Evolutionary conservation across 2,113 vertebrate genomes (phyloP), one percentile per base, ranked within the genome.

Genomic region (Catharus minimus): DNA sequence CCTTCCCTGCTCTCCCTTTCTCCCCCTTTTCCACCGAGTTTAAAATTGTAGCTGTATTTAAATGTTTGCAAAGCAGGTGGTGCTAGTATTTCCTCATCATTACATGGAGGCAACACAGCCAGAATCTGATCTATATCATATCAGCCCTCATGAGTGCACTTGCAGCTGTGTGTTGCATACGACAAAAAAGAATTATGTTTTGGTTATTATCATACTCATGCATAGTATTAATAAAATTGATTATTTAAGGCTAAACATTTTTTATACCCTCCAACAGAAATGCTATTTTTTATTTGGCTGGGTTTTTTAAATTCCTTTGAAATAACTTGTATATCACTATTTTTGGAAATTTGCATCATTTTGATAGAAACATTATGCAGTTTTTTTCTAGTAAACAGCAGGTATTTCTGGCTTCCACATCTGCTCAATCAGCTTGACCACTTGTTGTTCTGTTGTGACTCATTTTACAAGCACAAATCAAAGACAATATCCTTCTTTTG

Each of bases 221-320:
- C 1, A 60, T 38, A 65, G 3, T 14, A 36, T n/a, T 52, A 71
- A 18, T 26, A 75, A 22, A 44, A 61, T 38, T 58, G 13, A 27
- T 41, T 58, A 58, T 53, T 83, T 58, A 84, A 74, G 23, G 11
- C 9, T 57, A 72, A 61, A 56, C 4, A 71, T 52, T 52, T 49
- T 49, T 52, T 50, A 27, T 49, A 1, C 3, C 1, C 4, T 57
- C 33, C 32, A 53, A 38, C 0, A 4, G 24, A 71, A 72, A 44
- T 41, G 7, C 3, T 69, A 7, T 19, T 43, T n/a, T 44, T 67
- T 41, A 9, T 10, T 64, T 14, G 1, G 3, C 52, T 60, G 13
- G 1, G 14, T 38, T 38, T 58, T 58, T 83, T 30, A 7, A 5
- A 58, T 9, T 33, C 13, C 11, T 62, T 85, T 89, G 16, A 72